Evolutionary conservation across 2,113 vertebrate species (phyloP).

Genomic region (Callionymus lyra): DNA sequence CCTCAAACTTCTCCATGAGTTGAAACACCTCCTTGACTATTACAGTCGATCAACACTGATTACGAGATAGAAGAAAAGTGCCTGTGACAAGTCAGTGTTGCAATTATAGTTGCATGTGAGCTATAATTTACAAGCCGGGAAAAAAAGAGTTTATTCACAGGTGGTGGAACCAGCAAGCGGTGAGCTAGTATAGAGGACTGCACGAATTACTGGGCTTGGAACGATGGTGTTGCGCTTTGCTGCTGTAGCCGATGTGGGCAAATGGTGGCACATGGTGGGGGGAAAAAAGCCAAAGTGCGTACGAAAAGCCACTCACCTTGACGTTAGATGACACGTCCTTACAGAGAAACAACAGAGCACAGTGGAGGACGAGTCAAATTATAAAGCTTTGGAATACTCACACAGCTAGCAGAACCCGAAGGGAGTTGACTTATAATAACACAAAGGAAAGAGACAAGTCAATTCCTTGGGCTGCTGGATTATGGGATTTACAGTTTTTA

Average conservation of each 20-base stretch:
- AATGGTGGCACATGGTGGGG: slow-evolving; percentile 23
- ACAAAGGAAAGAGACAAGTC: slow-evolving; percentile 17
- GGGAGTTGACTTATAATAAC: slow-evolving; percentile 16
- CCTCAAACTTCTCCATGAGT: too few relatives aligned
- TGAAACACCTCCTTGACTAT: too few relatives aligned
- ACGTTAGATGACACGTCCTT: slow-evolving; percentile 61
- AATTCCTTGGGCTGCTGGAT: slow-evolving; percentile 33
- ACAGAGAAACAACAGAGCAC: slow-evolving; percentile 58
- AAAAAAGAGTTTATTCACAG: slow-evolving; percentile 7
- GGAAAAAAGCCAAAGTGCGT: slow-evolving; percentile 23
- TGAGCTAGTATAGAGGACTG: slow-evolving; percentile 17
- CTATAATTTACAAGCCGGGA: not conserved
- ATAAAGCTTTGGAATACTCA: slow-evolving; percentile 10
- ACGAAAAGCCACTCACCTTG: slow-evolving; percentile 63
- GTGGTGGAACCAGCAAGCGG: slow-evolving; percentile 38
- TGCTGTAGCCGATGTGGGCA: slow-evolving; percentile 22
- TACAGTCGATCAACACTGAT: too few relatives aligned
- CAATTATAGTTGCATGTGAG: too few relatives aligned
- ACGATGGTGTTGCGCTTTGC: slow-evolving; percentile 31
- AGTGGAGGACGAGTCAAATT: slow-evolving; percentile 48
- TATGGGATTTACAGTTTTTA: slow-evolving; percentile 49
- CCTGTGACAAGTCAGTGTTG: too few relatives aligned
- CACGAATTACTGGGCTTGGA: slow-evolving; percentile 26
- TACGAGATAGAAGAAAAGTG: too few relatives aligned
- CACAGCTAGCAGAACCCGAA: slow-evolving; percentile 20